A percentile compares a stretch with the other conserved stretches of the same genome.
Evolutionary conservation across 2,797 vertebrate species (phyloP).

Genomic region (Falco berigora): DNA sequence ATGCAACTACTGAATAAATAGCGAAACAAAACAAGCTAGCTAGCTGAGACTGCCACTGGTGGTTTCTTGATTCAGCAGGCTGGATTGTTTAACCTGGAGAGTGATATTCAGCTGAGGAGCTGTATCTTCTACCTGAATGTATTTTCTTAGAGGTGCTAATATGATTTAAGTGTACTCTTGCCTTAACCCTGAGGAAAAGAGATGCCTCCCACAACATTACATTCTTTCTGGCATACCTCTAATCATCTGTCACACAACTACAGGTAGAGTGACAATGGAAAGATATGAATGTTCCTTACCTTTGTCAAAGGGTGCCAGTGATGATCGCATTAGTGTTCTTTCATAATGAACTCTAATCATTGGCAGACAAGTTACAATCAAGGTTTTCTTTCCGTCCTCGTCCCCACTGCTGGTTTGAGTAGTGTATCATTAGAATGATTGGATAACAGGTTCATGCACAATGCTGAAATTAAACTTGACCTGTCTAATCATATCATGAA

Average conservation of each 20-base stretch:
- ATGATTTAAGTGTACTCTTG: neutral
- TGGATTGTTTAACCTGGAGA: neutral
- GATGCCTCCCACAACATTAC: neutral
- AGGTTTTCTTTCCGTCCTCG: conserved; percentile 18
- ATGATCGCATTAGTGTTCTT: neutral
- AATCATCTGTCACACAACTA: neutral
- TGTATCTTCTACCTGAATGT: neutral
- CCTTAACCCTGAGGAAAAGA: neutral
- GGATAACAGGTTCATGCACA: conserved; percentile 11
- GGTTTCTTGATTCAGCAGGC: neutral
- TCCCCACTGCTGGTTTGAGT: conserved; percentile 1
- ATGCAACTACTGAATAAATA: neutral
- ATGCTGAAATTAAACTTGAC: conserved; percentile 31
- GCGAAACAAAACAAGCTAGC: neutral
- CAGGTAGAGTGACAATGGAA: neutral
- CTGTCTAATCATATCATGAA: neutral
- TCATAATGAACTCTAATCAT: conserved; percentile 36
- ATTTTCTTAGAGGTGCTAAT: neutral
- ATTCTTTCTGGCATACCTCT: neutral
- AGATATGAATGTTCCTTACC: neutral
- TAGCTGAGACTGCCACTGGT: neutral
- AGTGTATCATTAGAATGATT: conserved; percentile 52
- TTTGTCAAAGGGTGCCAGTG: neutral
- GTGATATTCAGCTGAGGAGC: neutral
- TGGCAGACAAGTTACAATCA: conserved; percentile 51